A percentile compares a stretch with the other conserved stretches of the same genome.
These are phyloP conservation scores for Ennomos fuscantarius DNA, from an alignment of 2,888 invertebrate species.

Conservation along the genomic window DNA sequence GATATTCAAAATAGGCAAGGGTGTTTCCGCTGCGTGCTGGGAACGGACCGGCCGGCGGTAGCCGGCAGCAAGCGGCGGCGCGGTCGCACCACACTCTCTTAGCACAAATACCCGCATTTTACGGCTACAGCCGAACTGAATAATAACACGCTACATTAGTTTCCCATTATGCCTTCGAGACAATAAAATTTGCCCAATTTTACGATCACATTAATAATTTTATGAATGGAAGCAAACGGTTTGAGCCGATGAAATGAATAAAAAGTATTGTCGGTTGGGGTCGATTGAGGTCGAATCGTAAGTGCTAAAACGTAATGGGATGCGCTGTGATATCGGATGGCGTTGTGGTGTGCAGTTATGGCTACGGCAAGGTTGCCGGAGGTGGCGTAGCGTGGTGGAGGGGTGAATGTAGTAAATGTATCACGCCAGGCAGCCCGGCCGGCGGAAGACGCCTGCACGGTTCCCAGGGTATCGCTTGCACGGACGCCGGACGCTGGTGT, in stretches of 20 bases:
- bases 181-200: slow-evolving; percentile 85
- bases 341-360: slow-evolving; percentile 48
- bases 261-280: slow-evolving; percentile 63
- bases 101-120: slow-evolving; percentile 79
- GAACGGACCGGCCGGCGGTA: slow-evolving; percentile 53
- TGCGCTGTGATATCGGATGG: slow-evolving; percentile 42
- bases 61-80: slow-evolving; percentile 31
- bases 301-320: slow-evolving; percentile 68
- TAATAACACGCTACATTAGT: slow-evolving; percentile 86
- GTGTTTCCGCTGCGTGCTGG: slow-evolving; percentile 72
- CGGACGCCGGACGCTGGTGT: slow-evolving; percentile 73
- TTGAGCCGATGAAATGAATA: slow-evolving; percentile 77
- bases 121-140: slow-evolving; percentile 82
- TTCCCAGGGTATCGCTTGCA: slow-evolving; percentile 83
- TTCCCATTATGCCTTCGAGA: slow-evolving; percentile 85
- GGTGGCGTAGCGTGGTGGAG: slow-evolving; percentile 51
- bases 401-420: slow-evolving; percentile 55
- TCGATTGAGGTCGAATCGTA: slow-evolving; percentile 71
- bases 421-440: slow-evolving; percentile 51
- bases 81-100: slow-evolving; percentile 45
- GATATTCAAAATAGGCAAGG: slow-evolving; percentile 79
- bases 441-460: slow-evolving; percentile 69
- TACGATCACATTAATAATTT: slow-evolving; percentile 85
- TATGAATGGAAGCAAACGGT: slow-evolving; percentile 83
- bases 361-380: slow-evolving; percentile 49